Evolutionary conservation across 2,113 vertebrate genomes (phyloP), one percentile per base, ranked within the genome.

Genomic region (Lepus timidus): DNA sequence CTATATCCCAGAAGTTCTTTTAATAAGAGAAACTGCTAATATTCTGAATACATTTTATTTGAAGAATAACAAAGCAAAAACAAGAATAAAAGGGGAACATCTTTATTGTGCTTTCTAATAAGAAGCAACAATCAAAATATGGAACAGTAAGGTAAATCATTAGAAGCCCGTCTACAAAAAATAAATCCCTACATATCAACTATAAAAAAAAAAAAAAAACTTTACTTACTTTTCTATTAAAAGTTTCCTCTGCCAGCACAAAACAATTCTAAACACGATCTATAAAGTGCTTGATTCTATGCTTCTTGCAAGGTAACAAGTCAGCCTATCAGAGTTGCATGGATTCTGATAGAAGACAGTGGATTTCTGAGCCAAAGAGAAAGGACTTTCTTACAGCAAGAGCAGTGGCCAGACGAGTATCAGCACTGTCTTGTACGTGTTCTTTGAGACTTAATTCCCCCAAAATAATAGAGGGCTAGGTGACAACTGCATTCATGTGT

Each of bases 201-300:
- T 78, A 39, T 82, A 49, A 29, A 39, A 70, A 29, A 39, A 29
- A 39, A 70, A 29, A 39, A 70, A 74, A 76, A 70, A 36, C 16
- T 85, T 74, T 29, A 87, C 81, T 67, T 70, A 67, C n/a, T 31
- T 84, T 85, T 13, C 17, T 86, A 49, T 78, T 91, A 58, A 93
- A 64, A 49, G 29, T 4, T 62, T 68, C 65, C 29, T 84, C 27
- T 61, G 52, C 4, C 31, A 88, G 36, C 6, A 88, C 16, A 93
- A 84, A 20, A 23, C 29, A 9, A 49, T 58, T 44, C 36, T 86
- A 27, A 51, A 49, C 17, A 58, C 4, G 29, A 61, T 58, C 33
- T 36, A 9, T 5, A 90, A 22, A 49, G 3, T 13, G 12, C 73
- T 33, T 65, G 6, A 65, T 62, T 70, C 39, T 51, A 85, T 6